These are phyloP conservation scores for Pocillopora damicornis DNA, from an alignment of 64 coral and sea anemone species.

Conservation along the genomic window DNA sequence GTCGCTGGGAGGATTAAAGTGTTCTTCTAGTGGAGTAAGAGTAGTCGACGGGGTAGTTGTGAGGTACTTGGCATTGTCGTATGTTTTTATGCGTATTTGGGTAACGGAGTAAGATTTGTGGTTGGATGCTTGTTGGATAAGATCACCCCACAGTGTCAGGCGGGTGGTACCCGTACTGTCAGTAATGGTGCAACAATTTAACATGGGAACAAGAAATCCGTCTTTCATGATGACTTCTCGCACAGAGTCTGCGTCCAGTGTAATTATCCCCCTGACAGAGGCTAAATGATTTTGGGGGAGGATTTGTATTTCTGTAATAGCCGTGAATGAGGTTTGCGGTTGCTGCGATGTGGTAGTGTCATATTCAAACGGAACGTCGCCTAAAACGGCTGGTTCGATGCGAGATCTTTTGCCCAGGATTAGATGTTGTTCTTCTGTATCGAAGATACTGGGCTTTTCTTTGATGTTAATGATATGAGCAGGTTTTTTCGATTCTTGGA, in stretches of 20 bases:
- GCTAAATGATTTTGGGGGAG: neutral
- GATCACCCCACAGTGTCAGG: constrained; percentile 30
- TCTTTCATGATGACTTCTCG: neutral
- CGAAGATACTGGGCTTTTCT: constrained; percentile 28
- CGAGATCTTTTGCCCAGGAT: constrained; percentile 35
- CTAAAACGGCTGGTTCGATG: neutral
- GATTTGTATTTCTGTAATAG: neutral
- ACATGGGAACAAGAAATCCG: neutral
- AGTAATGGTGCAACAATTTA: constrained; percentile 12
- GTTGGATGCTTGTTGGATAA: constrained; percentile 19
- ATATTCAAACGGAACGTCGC: neutral
- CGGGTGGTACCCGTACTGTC: constrained; percentile 1
- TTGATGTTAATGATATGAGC: constrained; percentile 19
- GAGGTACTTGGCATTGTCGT: constrained; percentile 43
- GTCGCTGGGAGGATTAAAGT: neutral
- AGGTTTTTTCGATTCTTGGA: constrained; percentile 35
- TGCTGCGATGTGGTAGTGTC: neutral
- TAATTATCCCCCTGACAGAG: constrained; percentile 6
- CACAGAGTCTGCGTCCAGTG: neutral
- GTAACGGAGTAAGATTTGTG: constrained; percentile 1
- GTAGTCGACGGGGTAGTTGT: constrained; percentile 26
- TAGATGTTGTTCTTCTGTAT: neutral
- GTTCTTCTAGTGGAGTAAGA: neutral
- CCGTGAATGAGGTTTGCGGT: neutral
- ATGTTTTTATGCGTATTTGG: constrained; percentile 15